Base-by-base conservation (phyloP, 2,888 invertebrate genomes). In the Trissoscelio sp. region DNA sequence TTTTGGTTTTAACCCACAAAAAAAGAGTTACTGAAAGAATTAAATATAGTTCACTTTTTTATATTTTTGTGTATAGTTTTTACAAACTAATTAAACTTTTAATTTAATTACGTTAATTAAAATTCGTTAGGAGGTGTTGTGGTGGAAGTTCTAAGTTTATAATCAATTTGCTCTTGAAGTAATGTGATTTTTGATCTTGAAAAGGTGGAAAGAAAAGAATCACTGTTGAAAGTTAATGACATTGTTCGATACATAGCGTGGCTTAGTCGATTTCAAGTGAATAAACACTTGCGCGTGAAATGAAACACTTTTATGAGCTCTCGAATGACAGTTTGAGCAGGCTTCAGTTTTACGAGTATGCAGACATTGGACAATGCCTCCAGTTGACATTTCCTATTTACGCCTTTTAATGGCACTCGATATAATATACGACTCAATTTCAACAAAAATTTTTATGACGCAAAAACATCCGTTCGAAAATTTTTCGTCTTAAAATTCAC, bases 241-340 rank as follows among this genome's bases (percentile, higher is more conserved):
- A 44, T 28, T 44, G 44, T 66, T 51, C 31, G 14, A 51, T 28
- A 39, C 48, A 64, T 31, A 46, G 34, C 14, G 11, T 14, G 24
- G 5, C 16, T 48, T 48, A 22, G 34, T 6, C 20, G 20, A 34
- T 62, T 28, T 28, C 16, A 48, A 48, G 37, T 31, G 48, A 51
- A 64, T 64, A 48, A 34, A 48, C 18, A 51, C 62, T 34, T 7
- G 37, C 22, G 24, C 22, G 64, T 37, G 39, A 62, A 62, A 62
- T 46, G 62, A 46, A 51, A 67, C 66, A 53, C 66, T 53, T 67
- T 53, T 53, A 66, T 53, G 66, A 66, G 53, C 53, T 53, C 66
- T 53, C 22, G 53, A 66, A 66, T 53, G 44, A 44, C 60, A 44
- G n/a, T 31, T 34, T 16, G 34, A 48, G 37, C 64, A 4, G 48